Evolutionary conservation across 37 sponge, comb jelly and placozoan species (phyloP).

Genomic region (Chondrilla cf. caribensis): DNA sequence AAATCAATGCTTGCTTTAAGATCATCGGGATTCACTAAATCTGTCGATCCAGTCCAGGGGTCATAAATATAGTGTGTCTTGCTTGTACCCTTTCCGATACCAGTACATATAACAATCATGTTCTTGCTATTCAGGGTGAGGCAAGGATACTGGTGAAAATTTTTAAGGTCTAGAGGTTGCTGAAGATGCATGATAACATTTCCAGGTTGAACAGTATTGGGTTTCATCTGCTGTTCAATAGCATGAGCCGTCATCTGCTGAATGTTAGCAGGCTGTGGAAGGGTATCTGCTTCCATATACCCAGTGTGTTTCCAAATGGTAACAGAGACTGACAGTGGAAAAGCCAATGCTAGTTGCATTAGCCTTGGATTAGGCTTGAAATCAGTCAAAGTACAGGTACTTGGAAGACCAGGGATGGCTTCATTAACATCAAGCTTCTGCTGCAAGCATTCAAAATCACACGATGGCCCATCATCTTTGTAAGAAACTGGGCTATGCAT

Average conservation of each 20-base stretch:
- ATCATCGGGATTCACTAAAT: not conserved
- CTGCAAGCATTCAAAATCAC: slow-evolving; percentile 12
- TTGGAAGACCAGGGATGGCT: slow-evolving; percentile 29
- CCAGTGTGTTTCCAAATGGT: not conserved
- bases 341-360: slow-evolving; percentile 5
- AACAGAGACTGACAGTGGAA: not conserved
- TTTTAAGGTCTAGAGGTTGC: not conserved
- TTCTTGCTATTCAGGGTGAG: not conserved
- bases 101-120: not conserved
- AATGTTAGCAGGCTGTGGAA: not conserved
- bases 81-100: not conserved
- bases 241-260: not conserved
- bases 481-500: slow-evolving; percentile 20
- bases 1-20: not conserved
- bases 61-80: not conserved
- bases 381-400: slow-evolving; percentile 1
- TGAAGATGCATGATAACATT: not conserved
- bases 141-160: slow-evolving; percentile 4
- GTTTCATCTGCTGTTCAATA: no score
- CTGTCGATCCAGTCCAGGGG: not conserved
- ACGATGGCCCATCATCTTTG: not conserved
- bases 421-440: not conserved
- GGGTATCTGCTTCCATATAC: not conserved
- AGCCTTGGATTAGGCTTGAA: not conserved
- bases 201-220: not conserved